These are phyloP conservation scores for Coenonympha arcania DNA, from an alignment of 2,888 invertebrate genomes.

Conservation along the genomic window DNA sequence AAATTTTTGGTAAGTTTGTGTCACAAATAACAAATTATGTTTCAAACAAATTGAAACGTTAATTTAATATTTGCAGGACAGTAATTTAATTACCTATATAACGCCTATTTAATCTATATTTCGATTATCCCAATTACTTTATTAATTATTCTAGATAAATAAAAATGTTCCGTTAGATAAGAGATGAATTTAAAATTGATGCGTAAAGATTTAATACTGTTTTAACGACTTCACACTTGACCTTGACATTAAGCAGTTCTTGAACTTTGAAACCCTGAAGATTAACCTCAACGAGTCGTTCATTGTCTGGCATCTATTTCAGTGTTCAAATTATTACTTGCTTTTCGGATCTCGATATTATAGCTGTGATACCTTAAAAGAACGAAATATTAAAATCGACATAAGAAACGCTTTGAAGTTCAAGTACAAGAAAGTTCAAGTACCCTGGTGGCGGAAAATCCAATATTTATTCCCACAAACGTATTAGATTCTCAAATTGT, in stretches of 20 bases:
- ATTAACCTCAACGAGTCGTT: neutral
- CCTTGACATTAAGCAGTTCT: neutral
- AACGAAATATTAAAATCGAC: too few relatives aligned
- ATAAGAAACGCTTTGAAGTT: too few relatives aligned
- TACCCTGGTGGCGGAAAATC: too few relatives aligned
- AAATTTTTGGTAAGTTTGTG: neutral
- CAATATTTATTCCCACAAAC: too few relatives aligned
- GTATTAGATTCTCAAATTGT: too few relatives aligned
- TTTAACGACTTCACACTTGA: neutral
- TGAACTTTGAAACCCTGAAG: conserved; percentile 1
- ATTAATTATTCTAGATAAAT: neutral
- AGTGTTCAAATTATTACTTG: too few relatives aligned
- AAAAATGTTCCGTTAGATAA: neutral
- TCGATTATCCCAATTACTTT: neutral
- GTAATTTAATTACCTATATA: neutral
- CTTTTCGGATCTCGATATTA: too few relatives aligned
- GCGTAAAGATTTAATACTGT: neutral
- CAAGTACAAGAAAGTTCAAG: too few relatives aligned
- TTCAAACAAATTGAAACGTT: neutral
- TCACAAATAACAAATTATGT: neutral
- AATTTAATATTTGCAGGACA: neutral
- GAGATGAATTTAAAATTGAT: neutral
- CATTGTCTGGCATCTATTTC: too few relatives aligned
- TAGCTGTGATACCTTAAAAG: too few relatives aligned
- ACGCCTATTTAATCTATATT: neutral